Evolutionary conservation across 2,888 invertebrate species (phyloP), one percentile per base, ranked within the genome.

Genomic region (Cheilosia scutellata): DNA sequence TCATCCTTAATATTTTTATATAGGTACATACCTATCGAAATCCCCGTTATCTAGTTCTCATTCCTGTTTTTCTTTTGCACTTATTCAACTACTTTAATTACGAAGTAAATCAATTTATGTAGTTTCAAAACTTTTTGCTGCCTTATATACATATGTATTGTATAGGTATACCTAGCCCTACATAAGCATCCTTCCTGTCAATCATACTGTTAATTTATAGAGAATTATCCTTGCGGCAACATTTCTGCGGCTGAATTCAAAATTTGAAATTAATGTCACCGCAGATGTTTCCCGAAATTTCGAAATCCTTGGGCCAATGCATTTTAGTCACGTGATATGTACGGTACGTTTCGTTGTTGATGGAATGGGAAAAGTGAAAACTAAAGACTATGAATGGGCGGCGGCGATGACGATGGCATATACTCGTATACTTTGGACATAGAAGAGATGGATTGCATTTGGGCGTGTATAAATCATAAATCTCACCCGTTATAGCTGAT

Each of bases 391-490:
- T 20, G 47, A 42, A n/a, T 27, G 51, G 9, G n/a, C 13, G n/a
- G n/a, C 13, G n/a, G 25, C 49, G 37, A 51, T 62, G 72, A 62
- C 53, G 11, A 55, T 74, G 47, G 16, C 16, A 20, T n/a, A 37
- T 2, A 33, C 31, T 31, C 7, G 2, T 33, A 37, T 37, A 11
- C 27, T 27, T 29, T 4, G 33, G 25, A 29, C n/a, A 42, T 20
- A 5, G 13, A 16, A 51, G 31, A 29, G 33, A 74, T 74, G 42
- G 27, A 57, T 63, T 57, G 55, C 74, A 47, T 74, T 65, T 63
- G 47, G 57, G 57, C 63, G 57, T 20, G 20, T 57, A 65, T 44
- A 65, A 65, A 65, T 74, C 75, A 75, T 75, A 66, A 58, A 58
- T 66, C 65, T 40, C 33, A 47, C 13, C 63, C 49, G 49, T 49